Evolutionary conservation across 2,797 vertebrate species (phyloP), one percentile per base, ranked within the genome.

Genomic region (Lindbergichthys nudifrons): DNA sequence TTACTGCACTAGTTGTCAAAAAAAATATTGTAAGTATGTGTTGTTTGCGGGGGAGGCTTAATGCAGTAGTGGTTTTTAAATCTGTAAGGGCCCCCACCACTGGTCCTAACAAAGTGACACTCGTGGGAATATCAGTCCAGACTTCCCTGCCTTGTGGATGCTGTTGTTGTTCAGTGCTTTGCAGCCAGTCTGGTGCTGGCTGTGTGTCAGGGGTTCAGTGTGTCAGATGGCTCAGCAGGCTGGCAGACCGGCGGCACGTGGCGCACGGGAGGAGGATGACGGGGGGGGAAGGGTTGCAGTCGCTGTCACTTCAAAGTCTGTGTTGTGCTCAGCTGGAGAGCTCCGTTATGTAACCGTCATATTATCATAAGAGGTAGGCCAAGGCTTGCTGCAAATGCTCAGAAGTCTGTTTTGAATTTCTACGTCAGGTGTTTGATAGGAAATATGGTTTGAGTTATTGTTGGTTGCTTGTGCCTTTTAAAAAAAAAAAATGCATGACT

Each of bases 151-250:
- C 10, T 19, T 12, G 5, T 41, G 46, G 14, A 32, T 14, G 2
- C 10, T 50, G 36, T 23, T 57, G 3, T 43, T 48, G 19, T 59
- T 68, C 42, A 12, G 53, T 16, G 1, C 30, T 23, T 3, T 71
- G 45, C 23, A 70, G 73, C 14, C 75, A 1, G 50, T 45, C 32
- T 56, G 50, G 51, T 61, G 64, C 76, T 70, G 54, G 61, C 62
- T 77, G 0, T 0, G 84, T 85, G 88, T 88, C 84, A 74, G 78
- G 57, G 86, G 86, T 90, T 92, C 89, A 90, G 83, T 90, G 86
- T 92, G 89, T 90, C 88, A 90, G 88, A 76, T 91, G 79, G 86
- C 81, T 75, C 88, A 78, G 85, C 79, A 54, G 84, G 86, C 78
- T 83, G 83, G 89, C 83, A 81, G 86, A 86, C 81, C 51, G 39